Percentiles rank a stretch among this genome's conserved stretches.
Evolutionary conservation across 2,888 invertebrate species (phyloP).

Genomic region (Eremobia ochroleuca): DNA sequence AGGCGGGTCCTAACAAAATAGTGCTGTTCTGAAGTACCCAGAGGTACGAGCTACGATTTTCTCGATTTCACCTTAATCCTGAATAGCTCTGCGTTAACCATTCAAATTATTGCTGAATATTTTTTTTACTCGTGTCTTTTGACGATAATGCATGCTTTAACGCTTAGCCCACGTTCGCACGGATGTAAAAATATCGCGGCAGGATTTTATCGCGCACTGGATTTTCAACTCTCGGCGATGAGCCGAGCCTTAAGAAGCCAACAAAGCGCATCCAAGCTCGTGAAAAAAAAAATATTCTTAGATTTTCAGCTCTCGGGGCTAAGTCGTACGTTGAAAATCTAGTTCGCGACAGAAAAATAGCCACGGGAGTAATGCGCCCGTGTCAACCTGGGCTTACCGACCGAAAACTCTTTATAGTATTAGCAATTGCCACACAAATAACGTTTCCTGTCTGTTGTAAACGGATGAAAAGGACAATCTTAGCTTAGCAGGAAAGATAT

Average conservation of each 20-base stretch:
- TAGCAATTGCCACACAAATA: slow-evolving; percentile 5
- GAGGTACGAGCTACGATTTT: not conserved
- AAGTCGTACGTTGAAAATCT: too few species aligned
- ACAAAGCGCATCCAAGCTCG: too few species aligned
- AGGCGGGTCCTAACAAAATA: not conserved
- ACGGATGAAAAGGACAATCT: not conserved
- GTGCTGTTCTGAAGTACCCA: not conserved
- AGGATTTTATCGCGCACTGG: too few species aligned
- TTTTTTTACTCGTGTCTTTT: not conserved
- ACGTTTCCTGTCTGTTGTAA: not conserved
- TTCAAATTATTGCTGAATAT: not conserved
- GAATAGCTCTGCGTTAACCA: not conserved
- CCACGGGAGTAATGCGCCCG: too few species aligned
- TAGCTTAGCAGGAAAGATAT: not conserved
- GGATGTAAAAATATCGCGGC: too few species aligned
- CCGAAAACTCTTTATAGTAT: not conserved
- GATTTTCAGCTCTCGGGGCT: too few species aligned
- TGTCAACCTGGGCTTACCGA: too few species aligned
- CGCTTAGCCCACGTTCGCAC: too few species aligned
- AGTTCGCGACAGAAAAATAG: too few species aligned
- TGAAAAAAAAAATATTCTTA: too few species aligned
- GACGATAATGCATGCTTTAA: not conserved
- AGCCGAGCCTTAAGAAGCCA: too few species aligned
- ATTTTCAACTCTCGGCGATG: too few species aligned
- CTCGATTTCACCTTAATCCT: not conserved